Evolutionary conservation across 2,888 invertebrate genomes (phyloP).

Genomic region (Eurytoma californica): DNA sequence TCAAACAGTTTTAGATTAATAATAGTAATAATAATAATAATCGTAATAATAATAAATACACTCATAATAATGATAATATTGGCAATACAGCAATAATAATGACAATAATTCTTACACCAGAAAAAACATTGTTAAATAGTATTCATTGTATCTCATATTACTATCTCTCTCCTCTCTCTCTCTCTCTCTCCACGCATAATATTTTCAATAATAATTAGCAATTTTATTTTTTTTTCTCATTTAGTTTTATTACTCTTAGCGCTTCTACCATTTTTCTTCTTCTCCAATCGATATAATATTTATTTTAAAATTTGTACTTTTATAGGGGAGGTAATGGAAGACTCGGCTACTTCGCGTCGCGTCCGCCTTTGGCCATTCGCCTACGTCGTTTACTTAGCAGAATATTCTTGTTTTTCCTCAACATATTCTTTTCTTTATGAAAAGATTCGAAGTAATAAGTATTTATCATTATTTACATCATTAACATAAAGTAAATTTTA

Average conservation of each 20-base stretch:
- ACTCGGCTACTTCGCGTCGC: constrained; percentile 66
- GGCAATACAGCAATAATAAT: constrained; percentile 62
- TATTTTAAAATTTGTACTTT: constrained; percentile 74
- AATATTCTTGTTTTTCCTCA: too few species aligned
- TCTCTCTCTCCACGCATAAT: constrained; percentile 9
- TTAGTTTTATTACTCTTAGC: constrained; percentile 49
- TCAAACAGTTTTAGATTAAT: constrained; percentile 50
- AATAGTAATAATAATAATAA: constrained; percentile 50
- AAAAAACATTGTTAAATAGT: constrained; percentile 73
- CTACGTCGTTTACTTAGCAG: constrained; percentile 11
- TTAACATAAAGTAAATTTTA: too few species aligned
- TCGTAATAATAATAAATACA: constrained; percentile 59
- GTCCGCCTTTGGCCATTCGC: constrained; percentile 60
- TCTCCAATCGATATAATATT: constrained; percentile 69
- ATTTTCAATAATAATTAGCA: constrained; percentile 66
- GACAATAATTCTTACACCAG: constrained; percentile 70
- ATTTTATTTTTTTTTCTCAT: constrained; percentile 58
- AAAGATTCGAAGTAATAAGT: too few species aligned
- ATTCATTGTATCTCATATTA: constrained; percentile 65
- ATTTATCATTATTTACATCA: too few species aligned
- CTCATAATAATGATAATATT: constrained; percentile 53
- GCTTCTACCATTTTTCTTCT: constrained; percentile 57
- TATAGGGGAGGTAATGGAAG: constrained; percentile 72
- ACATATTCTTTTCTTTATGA: too few species aligned
- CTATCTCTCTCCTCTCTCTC: constrained; percentile 53